Conservation (phyloP, 2,797 vertebrate genomes). For the Agapornis canus region DNA sequence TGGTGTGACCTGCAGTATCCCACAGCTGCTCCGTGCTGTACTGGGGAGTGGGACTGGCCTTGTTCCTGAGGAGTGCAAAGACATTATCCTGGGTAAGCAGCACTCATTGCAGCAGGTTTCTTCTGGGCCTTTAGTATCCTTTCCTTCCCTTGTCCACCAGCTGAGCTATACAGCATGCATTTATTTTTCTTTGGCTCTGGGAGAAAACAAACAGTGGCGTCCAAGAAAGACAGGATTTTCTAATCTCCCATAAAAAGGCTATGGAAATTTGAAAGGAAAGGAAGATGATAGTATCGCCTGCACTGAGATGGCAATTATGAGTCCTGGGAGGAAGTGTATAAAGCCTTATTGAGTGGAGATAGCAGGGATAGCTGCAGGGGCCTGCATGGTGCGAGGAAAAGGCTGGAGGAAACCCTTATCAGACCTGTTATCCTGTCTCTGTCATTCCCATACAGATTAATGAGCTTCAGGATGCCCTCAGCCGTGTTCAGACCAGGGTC, state of each 20-base stretch:
- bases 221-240: slow-evolving; percentile 51
- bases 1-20: not conserved
- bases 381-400: slow-evolving; percentile 70
- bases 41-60: not conserved
- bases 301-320: slow-evolving; percentile 63
- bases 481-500: slow-evolving; percentile 53
- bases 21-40: rapidly evolving
- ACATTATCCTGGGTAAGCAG: rapidly evolving
- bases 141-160: slow-evolving; percentile 34
- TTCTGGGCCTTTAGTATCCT: not conserved
- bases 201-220: slow-evolving; percentile 61
- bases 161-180: not conserved
- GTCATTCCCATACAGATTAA: slow-evolving; percentile 80
- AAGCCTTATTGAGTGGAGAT: slow-evolving; percentile 57
- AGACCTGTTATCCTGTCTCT: slow-evolving; percentile 90
- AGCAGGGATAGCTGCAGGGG: slow-evolving; percentile 12
- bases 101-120: not conserved
- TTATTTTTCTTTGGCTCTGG: slow-evolving; percentile 36
- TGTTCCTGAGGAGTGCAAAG: not conserved
- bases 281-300: slow-evolving; percentile 57
- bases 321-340: slow-evolving; percentile 71
- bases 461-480: slow-evolving; percentile 76
- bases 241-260: slow-evolving; percentile 60
- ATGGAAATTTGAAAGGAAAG: slow-evolving; percentile 73
- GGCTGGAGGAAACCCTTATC: slow-evolving; percentile 82